Evolutionary conservation across 2,888 invertebrate species (phyloP), one percentile per base, ranked within the genome.

Genomic region (Stramonita haemastoma): DNA sequence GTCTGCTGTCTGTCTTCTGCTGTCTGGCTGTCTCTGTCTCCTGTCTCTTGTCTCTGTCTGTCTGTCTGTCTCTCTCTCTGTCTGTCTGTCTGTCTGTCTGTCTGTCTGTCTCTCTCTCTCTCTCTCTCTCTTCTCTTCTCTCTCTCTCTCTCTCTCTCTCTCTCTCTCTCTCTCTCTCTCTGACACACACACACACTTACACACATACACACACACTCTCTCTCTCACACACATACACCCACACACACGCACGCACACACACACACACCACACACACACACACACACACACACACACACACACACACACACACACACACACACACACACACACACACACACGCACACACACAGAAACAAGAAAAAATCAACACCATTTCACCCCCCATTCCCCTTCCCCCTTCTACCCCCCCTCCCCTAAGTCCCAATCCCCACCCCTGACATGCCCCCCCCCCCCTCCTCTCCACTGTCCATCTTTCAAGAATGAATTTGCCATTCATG

Each of bases 181-280:
- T 56, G 5, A 26, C 26, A 85, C 56, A 4, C 2, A 46, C 56
- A n/a, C 6, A 85, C 56, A 46, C 26, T 0, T 26, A 57, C 57
- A 46, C 6, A 56, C 57, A 66, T 32, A 26, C 60, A 85, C 56
- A 57, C 1, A 60, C 17, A 26, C 73, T n/a, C 46, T 46, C 46
- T 46, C 46, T 46, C 86, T n/a, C 22, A 86, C 6, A 29, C 66
- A 66, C 13, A 13, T 1, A 66, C 4, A 66, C 5, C 2, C 4
- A 66, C 4, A 66, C 66, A 66, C 13, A 13, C 5, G 13, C 4
- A 66, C 5, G 13, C 4, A 66, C 4, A 66, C 66, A 66, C 4
- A 66, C 66, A 66, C 56, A 85, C 85, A 17, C 85, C 85, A 85
- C 46, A 85, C 6, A 85, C 2, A 85, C 83, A 83, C 83, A 83